Evolutionary conservation across 2,113 vertebrate genomes (phyloP).

Genomic region (Conger conger): DNA sequence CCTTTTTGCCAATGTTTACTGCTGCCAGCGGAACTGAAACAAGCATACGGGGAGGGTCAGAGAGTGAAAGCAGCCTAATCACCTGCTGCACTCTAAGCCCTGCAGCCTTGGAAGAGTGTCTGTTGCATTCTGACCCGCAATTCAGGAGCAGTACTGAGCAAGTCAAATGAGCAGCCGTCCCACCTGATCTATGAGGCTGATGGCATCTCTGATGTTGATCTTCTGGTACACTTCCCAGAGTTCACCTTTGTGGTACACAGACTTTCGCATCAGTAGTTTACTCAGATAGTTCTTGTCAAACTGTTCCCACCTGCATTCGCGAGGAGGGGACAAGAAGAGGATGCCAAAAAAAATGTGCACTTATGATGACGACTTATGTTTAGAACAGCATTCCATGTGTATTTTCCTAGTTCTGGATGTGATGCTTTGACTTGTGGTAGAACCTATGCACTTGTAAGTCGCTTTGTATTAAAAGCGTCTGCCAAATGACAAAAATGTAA

Average conservation of each 20-base stretch:
- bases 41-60: neutral
- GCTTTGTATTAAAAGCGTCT: too few relatives aligned
- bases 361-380: too few relatives aligned
- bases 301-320: slow-evolving; percentile 84
- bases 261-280: slow-evolving; percentile 88
- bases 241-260: slow-evolving; percentile 89
- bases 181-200: slow-evolving; percentile 94
- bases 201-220: slow-evolving; percentile 94
- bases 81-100: neutral
- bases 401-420: too few relatives aligned
- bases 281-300: slow-evolving; percentile 97
- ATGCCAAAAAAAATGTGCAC: too few relatives aligned
- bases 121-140: neutral
- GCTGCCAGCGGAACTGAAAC: neutral
- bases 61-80: neutral
- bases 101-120: neutral
- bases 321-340: neutral
- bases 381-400: too few relatives aligned
- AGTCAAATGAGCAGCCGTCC: neutral
- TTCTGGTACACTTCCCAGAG: slow-evolving; percentile 98
- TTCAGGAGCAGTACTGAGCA: neutral
- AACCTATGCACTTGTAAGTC: too few relatives aligned
- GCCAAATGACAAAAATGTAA: too few relatives aligned
- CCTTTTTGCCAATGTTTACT: neutral
- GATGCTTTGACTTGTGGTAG: too few relatives aligned